These are phyloP conservation scores for Hirundo rustica DNA, from an alignment of 2,797 vertebrate species.

Conservation along the genomic window DNA sequence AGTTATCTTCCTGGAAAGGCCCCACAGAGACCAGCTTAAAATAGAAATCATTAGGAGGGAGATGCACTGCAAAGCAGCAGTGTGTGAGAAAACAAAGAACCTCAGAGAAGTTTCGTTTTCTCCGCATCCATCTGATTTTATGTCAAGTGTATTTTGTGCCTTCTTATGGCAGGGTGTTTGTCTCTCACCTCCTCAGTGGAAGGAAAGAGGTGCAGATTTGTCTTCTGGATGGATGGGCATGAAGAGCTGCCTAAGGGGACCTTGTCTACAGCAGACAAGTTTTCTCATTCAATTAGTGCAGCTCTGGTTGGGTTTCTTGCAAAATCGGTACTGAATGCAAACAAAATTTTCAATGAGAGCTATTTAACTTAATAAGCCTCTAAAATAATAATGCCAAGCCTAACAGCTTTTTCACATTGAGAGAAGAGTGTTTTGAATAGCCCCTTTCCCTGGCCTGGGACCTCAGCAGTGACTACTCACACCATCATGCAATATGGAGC, in stretches of 20 bases:
- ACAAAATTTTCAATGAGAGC: not conserved
- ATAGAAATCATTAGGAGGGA: conserved; percentile 4
- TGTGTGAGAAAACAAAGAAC: not conserved
- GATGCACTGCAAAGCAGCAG: not conserved
- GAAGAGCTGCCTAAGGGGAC: not conserved
- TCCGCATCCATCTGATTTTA: not conserved
- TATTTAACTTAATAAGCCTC: not conserved
- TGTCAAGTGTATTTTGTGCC: not conserved
- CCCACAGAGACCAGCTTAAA: not conserved
- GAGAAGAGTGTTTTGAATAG: not conserved
- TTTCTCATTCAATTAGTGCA: not conserved
- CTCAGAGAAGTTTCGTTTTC: not conserved
- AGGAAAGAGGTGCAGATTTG: not conserved
- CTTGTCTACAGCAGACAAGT: not conserved
- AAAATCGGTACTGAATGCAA: not conserved
- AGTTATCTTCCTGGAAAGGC: conserved; percentile 21
- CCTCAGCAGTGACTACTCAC: not conserved
- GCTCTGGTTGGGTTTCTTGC: not conserved
- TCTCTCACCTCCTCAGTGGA: not conserved
- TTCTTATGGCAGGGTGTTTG: not conserved
- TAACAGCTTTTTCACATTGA: not conserved
- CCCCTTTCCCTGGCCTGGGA: not conserved
- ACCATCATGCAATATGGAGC: not conserved
- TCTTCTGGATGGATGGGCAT: not conserved
- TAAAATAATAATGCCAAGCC: not conserved